Evolutionary conservation across 2,888 invertebrate species (phyloP).

Genomic region (Spodoptera exigua): DNA sequence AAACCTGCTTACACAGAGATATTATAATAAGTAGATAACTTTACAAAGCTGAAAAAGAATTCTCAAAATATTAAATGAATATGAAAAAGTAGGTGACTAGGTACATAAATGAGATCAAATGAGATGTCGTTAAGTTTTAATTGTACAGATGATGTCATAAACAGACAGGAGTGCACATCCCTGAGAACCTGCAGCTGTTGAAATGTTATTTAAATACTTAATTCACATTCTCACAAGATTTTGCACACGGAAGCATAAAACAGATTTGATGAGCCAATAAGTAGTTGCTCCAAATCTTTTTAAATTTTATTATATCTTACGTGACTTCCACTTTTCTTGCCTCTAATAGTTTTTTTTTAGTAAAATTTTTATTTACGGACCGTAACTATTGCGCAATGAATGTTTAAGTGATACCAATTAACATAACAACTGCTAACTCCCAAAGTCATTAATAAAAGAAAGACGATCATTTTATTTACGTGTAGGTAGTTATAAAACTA

Average conservation of each 20-base stretch:
- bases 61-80: too few relatives aligned
- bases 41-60: too few relatives aligned
- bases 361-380: conserved; percentile 42
- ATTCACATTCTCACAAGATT: conserved; percentile 34
- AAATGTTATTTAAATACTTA: conserved; percentile 41
- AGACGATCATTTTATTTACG: conserved; percentile 3
- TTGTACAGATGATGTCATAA: conserved; percentile 21
- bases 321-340: conserved; percentile 49
- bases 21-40: too few relatives aligned
- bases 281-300: conserved; percentile 51
- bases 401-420: conserved; percentile 38
- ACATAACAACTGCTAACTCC: conserved; percentile 35
- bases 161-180: conserved; percentile 24
- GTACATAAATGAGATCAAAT: conserved; percentile 8
- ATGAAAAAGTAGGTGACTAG: background rate
- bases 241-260: conserved; percentile 26
- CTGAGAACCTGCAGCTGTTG: conserved; percentile 45
- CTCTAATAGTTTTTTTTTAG: conserved; percentile 44
- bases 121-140: conserved; percentile 5
- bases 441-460: conserved; percentile 9
- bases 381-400: conserved; percentile 47
- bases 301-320: conserved; percentile 54
- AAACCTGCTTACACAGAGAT: conserved; percentile 9
- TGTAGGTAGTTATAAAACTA: too few relatives aligned
- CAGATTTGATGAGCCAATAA: conserved; percentile 49